Evolutionary conservation across 1,140 invertebrate genomes (phyloP).

Genomic region (Druon quercuslanigerum): DNA sequence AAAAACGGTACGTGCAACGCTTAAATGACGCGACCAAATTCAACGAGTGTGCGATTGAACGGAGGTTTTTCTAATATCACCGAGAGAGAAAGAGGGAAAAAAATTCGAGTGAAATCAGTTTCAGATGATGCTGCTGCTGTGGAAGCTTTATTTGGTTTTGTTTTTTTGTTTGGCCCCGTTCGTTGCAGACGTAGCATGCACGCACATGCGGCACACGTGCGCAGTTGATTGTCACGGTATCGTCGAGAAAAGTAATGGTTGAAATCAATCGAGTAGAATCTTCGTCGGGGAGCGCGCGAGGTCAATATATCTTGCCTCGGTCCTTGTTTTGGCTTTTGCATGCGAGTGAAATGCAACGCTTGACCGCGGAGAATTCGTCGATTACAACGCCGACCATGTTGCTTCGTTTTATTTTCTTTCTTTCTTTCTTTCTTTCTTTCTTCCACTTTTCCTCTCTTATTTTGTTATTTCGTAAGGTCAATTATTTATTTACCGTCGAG

Average conservation of each 20-base stretch:
- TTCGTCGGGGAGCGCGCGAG: slow-evolving; percentile 24
- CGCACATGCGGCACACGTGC: slow-evolving; percentile 15
- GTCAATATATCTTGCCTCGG: slow-evolving; percentile 6
- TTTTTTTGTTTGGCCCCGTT: slow-evolving; percentile 16
- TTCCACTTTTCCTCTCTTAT: slow-evolving; percentile 33
- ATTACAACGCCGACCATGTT: slow-evolving; percentile 38
- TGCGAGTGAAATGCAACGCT: slow-evolving; percentile 29
- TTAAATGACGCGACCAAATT: slow-evolving; percentile 47
- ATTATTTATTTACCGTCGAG: slow-evolving; percentile 17
- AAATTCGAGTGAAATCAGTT: neutral
- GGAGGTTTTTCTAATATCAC: neutral
- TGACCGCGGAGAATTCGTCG: slow-evolving; percentile 32
- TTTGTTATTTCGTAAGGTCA: slow-evolving; percentile 41
- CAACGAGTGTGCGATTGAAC: slow-evolving; percentile 40
- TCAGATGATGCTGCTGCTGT: no score
- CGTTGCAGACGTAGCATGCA: slow-evolving; percentile 1
- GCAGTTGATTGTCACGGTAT: slow-evolving; percentile 30
- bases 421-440: slow-evolving; percentile 18
- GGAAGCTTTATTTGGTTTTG: no score
- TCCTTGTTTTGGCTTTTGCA: slow-evolving; percentile 16
- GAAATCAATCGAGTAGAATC: slow-evolving; percentile 13
- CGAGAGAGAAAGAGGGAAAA: neutral
- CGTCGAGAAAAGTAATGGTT: slow-evolving; percentile 33
- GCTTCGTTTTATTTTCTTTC: slow-evolving; percentile 39
- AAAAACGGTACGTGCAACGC: slow-evolving; percentile 42